Evolutionary conservation across 2,113 vertebrate genomes (phyloP), one percentile per base, ranked within the genome.

Genomic region (Ellobius talpinus): DNA sequence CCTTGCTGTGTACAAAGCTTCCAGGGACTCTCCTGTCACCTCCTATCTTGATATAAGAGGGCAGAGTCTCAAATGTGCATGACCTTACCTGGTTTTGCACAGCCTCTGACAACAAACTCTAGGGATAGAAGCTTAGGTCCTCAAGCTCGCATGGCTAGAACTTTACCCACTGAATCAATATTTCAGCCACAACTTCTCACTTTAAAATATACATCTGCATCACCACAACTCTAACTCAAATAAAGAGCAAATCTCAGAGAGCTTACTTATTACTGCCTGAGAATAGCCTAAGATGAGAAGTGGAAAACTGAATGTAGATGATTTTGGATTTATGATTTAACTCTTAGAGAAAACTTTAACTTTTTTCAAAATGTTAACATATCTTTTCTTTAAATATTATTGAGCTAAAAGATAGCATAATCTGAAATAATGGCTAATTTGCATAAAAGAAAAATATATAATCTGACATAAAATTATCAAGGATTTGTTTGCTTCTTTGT

Each of bases 341-440:
- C 24, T 94, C 10, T 89, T 87, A 87, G 63, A 93, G 45, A 94
- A 93, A 0, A 87, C 9, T 33, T 45, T 33, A 79, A 81, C n/a
- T 39, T 91, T 92, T 96, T 85, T 55, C 1, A 50, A 95, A 94
- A 87, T 4, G 24, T n/a, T 94, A 81, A 92, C 50, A 72, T 4
- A 33, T 88, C 31, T 85, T 45, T 63, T 8, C 17, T 96, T 93
- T 93, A 79, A 90, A 47, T 7, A 90, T 10, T 84, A 87, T 29
- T 85, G 76, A 72, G n/a, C 12, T 85, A 66, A 68, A 55, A 55
- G 31, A 31, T 65, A 70, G 1, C 7, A 58, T 76, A 9, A 3
- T 79, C 31, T 87, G 78, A 92, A 95, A 21, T 45, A 70, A 72
- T 45, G 29, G 33, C 2, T 81, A 63, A 79, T 9, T 81, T 95